Percentiles rank a stretch among this genome's conserved stretches.
Evolutionary conservation across 2,888 invertebrate species (phyloP).

Genomic region (Tanypteryx hageni): DNA sequence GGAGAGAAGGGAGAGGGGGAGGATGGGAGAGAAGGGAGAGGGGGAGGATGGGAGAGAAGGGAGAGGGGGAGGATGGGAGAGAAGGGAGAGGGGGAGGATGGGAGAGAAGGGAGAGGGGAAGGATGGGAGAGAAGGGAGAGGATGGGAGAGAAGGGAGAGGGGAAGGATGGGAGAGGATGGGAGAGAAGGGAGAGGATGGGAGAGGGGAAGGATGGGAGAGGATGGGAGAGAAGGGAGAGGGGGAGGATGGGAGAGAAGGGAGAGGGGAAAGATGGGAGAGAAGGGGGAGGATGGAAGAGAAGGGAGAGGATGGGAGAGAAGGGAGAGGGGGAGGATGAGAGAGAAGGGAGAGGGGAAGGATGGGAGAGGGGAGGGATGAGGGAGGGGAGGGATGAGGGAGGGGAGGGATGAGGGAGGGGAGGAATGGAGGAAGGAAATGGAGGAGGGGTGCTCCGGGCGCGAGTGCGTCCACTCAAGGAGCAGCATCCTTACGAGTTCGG

Average conservation of each 20-base stretch:
- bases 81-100: not conserved
- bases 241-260: not conserved
- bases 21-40: too few species aligned
- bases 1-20: not conserved
- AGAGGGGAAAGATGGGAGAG: not conserved
- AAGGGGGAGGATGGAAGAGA: not conserved
- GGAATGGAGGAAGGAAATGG: not conserved
- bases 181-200: not conserved
- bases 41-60: not conserved
- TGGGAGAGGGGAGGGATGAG: not conserved
- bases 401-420: not conserved
- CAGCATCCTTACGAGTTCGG: too few species aligned
- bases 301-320: too few species aligned
- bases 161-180: not conserved
- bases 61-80: not conserved
- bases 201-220: not conserved
- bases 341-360: not conserved
- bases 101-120: not conserved
- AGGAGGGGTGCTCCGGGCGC: too few species aligned
- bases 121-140: not conserved
- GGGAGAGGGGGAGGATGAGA: not conserved
- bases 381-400: not conserved
- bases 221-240: not conserved
- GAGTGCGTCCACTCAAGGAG: too few species aligned
- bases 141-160: too few species aligned